Base-by-base conservation (phyloP, 2,113 vertebrate genomes). In the Pluvialis apricaria region DNA sequence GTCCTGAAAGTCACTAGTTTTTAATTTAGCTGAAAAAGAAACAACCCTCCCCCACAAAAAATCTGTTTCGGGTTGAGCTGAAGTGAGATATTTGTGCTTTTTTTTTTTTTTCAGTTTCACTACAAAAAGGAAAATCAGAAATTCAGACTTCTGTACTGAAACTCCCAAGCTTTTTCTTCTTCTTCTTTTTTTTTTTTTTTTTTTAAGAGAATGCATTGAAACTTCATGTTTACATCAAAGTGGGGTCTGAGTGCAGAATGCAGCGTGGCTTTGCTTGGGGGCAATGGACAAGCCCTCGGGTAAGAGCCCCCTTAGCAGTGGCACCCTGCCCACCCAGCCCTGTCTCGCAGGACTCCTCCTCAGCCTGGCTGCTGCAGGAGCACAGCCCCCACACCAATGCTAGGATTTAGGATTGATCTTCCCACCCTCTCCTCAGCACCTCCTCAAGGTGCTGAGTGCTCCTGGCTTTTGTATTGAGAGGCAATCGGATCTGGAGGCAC, bases 231-330 rank as follows among this genome's bases (percentile, higher is more conserved):
- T 61, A 38, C 78, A 69, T 36, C 22, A 38, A 15, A 76, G 15
- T 32, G 12, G 31, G 13, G 26, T 64, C 36, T 58, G 45, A 86
- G 25, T 11, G 26, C 65, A 82, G 87, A 95, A 81, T 8, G 22
- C 18, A 64, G n/a, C 0, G 1, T 3, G 5, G 13, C n/a, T 90
- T 90, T 12, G 5, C 29, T 36, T 4, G 1, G 16, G 16, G 32
- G 7, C 0, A 2, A 69, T 32, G 29, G 1, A 0, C 24, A 68
- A 55, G 45, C 5, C 9, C 8, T 22, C 1, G 4, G 12, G 38
- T 34, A 51, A 64, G 13, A 82, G 15, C 7, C 11, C 58, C 25
- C 34, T 28, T 36, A 49, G 20, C 31, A 71, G 29, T 76, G 49
- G 21, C 49, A n/a, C 29, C 9, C 9, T 62, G 28, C 26, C n/a